Evolutionary conservation across 2,888 invertebrate genomes (phyloP).

Genomic region (Papilio protenor): DNA sequence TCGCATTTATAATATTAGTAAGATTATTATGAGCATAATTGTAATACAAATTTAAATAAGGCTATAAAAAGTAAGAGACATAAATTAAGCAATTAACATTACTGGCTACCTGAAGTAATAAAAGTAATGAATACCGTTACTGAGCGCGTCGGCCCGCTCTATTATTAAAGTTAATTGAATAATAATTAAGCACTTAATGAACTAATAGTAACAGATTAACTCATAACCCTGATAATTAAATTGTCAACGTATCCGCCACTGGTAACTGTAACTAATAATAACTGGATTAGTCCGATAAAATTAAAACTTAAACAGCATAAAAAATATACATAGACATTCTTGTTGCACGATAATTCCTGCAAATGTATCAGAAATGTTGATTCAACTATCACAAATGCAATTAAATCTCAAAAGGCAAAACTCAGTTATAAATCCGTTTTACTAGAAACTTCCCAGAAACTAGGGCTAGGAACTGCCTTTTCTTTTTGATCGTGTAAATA

Average conservation of each 20-base stretch:
- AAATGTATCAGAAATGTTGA: neutral
- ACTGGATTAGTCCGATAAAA: neutral
- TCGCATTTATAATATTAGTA: neutral
- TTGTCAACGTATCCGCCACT: neutral
- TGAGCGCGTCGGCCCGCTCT: neutral
- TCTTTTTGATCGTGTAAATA: no score
- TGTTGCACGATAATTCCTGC: neutral
- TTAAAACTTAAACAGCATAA: neutral
- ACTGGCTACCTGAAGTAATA: neutral
- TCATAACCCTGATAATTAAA: neutral
- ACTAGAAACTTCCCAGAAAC: no score
- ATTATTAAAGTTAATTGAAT: constrained; percentile 41
- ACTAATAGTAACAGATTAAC: neutral
- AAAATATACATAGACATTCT: neutral
- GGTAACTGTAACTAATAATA: neutral
- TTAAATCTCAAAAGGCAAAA: no score
- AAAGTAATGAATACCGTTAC: neutral
- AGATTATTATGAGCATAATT: neutral
- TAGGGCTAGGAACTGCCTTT: no score
- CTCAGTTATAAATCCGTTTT: no score
- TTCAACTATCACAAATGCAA: neutral
- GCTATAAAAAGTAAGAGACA: neutral
- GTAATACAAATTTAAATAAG: neutral
- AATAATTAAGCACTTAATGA: constrained; percentile 35
- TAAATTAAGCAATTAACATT: neutral